Evolutionary conservation across 1,140 invertebrate genomes (phyloP).

Genomic region (Drosophila setifemur): DNA sequence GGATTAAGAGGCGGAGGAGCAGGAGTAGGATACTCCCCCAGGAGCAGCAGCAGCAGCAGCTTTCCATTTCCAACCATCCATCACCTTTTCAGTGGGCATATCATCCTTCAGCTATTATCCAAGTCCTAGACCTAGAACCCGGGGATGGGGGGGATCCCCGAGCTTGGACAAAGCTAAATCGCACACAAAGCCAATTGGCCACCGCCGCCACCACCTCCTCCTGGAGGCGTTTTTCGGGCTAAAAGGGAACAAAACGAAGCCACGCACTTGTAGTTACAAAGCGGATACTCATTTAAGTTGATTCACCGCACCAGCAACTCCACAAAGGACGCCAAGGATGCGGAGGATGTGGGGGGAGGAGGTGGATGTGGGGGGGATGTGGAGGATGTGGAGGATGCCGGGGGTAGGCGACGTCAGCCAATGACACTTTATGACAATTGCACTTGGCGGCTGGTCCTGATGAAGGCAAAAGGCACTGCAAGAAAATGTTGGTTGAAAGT

Average conservation of each 20-base stretch:
- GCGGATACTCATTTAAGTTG: slow-evolving; percentile 81
- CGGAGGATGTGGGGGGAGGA: slow-evolving; percentile 5
- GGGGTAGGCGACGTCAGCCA: slow-evolving; percentile 63
- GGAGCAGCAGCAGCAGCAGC: too few species aligned
- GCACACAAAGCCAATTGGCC: slow-evolving; percentile 56
- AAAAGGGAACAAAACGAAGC: slow-evolving; percentile 39
- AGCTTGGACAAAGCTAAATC: slow-evolving; percentile 52
- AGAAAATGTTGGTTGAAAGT: too few species aligned
- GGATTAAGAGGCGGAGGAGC: too few species aligned
- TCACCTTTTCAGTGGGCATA: not conserved
- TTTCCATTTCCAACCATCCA: not conserved
- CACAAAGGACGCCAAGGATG: slow-evolving; percentile 27
- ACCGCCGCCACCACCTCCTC: not conserved
- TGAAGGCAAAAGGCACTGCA: not conserved
- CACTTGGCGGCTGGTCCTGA: slow-evolving; percentile 65
- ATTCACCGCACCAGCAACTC: slow-evolving; percentile 68
- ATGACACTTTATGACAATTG: slow-evolving; percentile 81
- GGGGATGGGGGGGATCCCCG: not conserved
- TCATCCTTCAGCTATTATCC: not conserved
- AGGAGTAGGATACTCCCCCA: too few species aligned
- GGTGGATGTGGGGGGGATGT: slow-evolving; percentile 8
- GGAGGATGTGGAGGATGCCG: slow-evolving; percentile 1
- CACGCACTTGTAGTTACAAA: slow-evolving; percentile 65
- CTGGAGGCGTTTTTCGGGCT: not conserved
- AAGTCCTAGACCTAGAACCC: slow-evolving; percentile 36